Evolutionary conservation across 2,888 invertebrate species (phyloP).

Genomic region (Leucoptera coffeella): DNA sequence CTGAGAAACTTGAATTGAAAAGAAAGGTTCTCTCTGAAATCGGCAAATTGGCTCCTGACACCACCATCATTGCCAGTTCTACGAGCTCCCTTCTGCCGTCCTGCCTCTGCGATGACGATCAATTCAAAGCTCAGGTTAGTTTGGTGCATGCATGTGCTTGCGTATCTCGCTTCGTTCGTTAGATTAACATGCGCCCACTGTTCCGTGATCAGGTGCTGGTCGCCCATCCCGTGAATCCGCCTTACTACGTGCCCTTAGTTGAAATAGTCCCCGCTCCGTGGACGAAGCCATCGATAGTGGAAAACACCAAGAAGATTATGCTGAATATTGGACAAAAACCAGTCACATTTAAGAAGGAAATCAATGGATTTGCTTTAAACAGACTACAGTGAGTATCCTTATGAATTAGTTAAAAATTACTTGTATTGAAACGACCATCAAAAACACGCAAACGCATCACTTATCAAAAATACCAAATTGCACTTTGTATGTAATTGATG

Average conservation of each 20-base stretch:
- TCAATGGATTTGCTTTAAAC: slow-evolving; percentile 89
- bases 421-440: no score
- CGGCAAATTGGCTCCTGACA: slow-evolving; percentile 69
- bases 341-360: slow-evolving; percentile 77
- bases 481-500: no score
- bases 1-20: slow-evolving; percentile 83
- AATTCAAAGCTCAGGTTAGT: slow-evolving; percentile 58
- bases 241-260: slow-evolving; percentile 90
- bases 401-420: no score
- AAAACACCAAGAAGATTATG: slow-evolving; percentile 70
- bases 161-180: no score
- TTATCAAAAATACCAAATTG: no score
- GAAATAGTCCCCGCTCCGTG: slow-evolving; percentile 93
- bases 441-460: no score
- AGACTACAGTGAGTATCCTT: slow-evolving; percentile 88
- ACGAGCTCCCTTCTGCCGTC: slow-evolving; percentile 92
- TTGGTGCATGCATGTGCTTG: no score
- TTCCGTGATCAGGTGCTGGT: slow-evolving; percentile 64
- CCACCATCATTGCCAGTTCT: slow-evolving; percentile 84
- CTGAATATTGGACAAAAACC: slow-evolving; percentile 88
- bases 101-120: slow-evolving; percentile 71
- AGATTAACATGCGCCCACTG: no score
- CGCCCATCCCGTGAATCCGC: slow-evolving; percentile 94
- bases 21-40: slow-evolving; percentile 70
- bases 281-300: slow-evolving; percentile 74